Base-by-base conservation (phyloP, 2,113 vertebrate genomes). In the Sylvia atricapilla region DNA sequence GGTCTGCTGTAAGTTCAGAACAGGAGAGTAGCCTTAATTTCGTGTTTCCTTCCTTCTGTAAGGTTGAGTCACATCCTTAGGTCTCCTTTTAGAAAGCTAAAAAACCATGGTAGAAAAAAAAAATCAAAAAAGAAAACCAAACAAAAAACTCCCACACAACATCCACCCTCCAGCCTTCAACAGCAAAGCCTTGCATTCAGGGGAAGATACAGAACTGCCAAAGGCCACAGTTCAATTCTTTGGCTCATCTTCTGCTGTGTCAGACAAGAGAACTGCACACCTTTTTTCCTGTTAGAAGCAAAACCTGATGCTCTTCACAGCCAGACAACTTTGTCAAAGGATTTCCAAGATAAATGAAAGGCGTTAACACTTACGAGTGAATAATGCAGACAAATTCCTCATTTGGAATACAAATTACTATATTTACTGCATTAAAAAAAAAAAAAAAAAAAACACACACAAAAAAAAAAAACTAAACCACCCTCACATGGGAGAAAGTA, bases 31-130 rank as follows among this genome's bases (percentile, higher is more conserved):
- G 91, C 53, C 83, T 91, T 69, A 87, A 95, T 84, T 96, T 97
- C 84, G 79, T 39, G 13, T 74, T 96, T 97, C 96, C 96, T 97
- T 97, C 96, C 97, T 97, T 93, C 81, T 96, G 84, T 62, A 90
- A 89, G 79, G 69, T 94, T 96, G 95, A 97, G 95, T 97, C 96
- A 96, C 84, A 97, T 96, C 96, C 96, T 95, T 52, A 88, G 68
- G 78, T 82, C 80, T 89, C 66, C 90, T 93, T 97, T 93, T 66
- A 95, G 76, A 97, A 95, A 88, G 69, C 27, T 83, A 95, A 94
- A 70, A 92, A 72, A 77, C 23, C 43, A 62, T 15, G 58, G 13
- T 33, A 72, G 53, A 91, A 93, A 16, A 1, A 1, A 58, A 64
- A 15, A 55, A 76, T 59, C 43, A 62, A 47, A 50, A 58, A 25